Evolutionary conservation across 2,888 invertebrate genomes (phyloP).

Genomic region (Lymantria dispar): DNA sequence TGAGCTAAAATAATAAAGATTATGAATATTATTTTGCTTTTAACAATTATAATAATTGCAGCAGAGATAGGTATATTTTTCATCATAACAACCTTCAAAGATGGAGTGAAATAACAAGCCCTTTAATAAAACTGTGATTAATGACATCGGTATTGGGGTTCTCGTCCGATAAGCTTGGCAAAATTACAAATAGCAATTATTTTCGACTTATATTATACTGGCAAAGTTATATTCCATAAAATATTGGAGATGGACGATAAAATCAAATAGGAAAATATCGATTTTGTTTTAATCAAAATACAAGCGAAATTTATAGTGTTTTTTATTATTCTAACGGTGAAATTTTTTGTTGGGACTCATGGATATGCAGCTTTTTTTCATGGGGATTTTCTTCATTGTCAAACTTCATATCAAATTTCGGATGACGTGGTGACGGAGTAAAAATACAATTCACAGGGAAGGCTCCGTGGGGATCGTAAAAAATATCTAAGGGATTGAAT

Average conservation of each 20-base stretch:
- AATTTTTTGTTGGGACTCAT: too few relatives aligned
- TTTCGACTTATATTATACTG: not conserved
- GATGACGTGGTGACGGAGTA: too few relatives aligned
- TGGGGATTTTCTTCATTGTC: too few relatives aligned
- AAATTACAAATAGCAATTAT: not conserved
- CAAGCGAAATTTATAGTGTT: not conserved
- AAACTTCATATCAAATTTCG: too few relatives aligned
- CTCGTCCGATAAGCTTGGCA: not conserved
- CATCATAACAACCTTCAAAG: not conserved
- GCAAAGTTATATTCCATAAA: not conserved
- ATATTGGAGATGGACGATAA: not conserved
- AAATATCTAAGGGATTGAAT: too few relatives aligned
- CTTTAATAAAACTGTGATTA: constrained; percentile 7
- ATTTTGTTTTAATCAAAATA: not conserved
- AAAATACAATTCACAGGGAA: too few relatives aligned
- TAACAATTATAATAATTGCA: not conserved
- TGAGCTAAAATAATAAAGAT: not conserved
- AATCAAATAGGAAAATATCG: not conserved
- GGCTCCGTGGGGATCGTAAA: too few relatives aligned
- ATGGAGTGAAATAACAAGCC: not conserved
- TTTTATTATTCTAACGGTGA: not conserved
- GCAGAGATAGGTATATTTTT: not conserved
- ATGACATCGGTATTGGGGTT: not conserved
- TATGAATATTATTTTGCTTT: not conserved
- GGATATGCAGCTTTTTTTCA: too few relatives aligned